phyloP scores from a whole-genome alignment of 2,888 invertebrate species.

The Orthosia gothica region DNA sequence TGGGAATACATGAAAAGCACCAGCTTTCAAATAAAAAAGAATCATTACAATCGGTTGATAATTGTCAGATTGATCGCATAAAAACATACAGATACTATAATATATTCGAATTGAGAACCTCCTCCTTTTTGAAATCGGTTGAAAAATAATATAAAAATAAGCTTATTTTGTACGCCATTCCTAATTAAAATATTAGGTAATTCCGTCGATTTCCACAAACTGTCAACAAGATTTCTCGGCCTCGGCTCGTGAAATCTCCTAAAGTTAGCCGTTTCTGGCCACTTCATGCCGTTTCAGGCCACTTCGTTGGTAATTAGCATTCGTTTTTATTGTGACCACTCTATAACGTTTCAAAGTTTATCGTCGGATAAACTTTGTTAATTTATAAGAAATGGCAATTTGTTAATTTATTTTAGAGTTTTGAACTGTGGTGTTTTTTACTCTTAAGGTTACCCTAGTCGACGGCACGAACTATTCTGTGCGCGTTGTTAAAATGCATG shows the following conservation, averaged over 20 bases:
- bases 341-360: conserved; percentile 45
- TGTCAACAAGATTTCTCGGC: conserved; percentile 51
- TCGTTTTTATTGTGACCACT: conserved; percentile 44
- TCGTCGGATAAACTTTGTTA: conserved; percentile 16
- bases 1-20: too few relatives aligned
- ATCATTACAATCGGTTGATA: too few relatives aligned
- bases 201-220: conserved; percentile 17
- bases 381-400: conserved; percentile 36
- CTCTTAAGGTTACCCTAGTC: too few relatives aligned
- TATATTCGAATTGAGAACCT: too few relatives aligned
- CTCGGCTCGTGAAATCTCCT: conserved; percentile 55
- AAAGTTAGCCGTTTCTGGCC: conserved; percentile 55
- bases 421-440: not conserved
- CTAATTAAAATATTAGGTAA: conserved; percentile 13
- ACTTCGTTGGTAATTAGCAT: conserved; percentile 61
- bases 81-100: too few relatives aligned
- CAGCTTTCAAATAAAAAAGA: too few relatives aligned
- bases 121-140: too few relatives aligned
- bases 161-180: conserved; percentile 9
- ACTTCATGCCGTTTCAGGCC: conserved; percentile 44
- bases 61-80: too few relatives aligned
- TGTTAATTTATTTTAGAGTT: conserved; percentile 11
- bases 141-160: not conserved
- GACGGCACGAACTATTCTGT: too few relatives aligned
- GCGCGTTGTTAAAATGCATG: too few relatives aligned